Evolutionary conservation across 2,888 invertebrate genomes (phyloP), one percentile per base, ranked within the genome.

Genomic region (Agrenia bidenticulata): DNA sequence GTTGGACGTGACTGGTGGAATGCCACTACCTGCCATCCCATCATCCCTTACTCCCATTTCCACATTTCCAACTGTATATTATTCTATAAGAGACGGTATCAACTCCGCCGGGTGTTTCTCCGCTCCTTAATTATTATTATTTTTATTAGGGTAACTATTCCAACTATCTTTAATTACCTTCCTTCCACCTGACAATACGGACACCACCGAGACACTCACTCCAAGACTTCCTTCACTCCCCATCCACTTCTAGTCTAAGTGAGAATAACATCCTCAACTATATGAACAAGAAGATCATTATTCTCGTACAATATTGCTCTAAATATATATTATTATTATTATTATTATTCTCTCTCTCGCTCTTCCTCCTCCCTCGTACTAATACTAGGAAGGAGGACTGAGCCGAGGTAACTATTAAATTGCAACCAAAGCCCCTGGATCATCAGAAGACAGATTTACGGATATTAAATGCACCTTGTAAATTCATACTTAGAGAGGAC

Each of bases 151-250:
- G 61, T 69, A 72, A 72, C 72, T 72, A 72, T 72, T 72, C 69
- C 72, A 72, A 72, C 72, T 67, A 72, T 72, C 72, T 69, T 72
- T 72, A 72, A 72, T 72, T 72, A 72, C 65, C 37, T 54, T 13
- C 57, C 56, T 45, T 55, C 53, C 57, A 59, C 57, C 57, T 58
- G 57, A 58, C 63, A 63, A 63, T 63, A 63, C 56, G 45, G 24
- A 42, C 9, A 45, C 45, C 5, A n/a, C 4, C 45, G 32, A 32
- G 32, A 32, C 4, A 32, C 32, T 32, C 11, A 11, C 32, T 11
- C 32, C n/a, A n/a, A n/a, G n/a, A n/a, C n/a, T n/a, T n/a, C n/a
- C n/a, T n/a, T 32, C 4, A 32, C 32, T 32, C 32, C n/a, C n/a
- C n/a, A n/a, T n/a, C n/a, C n/a, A n/a, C n/a, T n/a, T n/a, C n/a